Base-by-base conservation (phyloP, 2,797 vertebrate genomes). In the Liasis olivaceus region DNA sequence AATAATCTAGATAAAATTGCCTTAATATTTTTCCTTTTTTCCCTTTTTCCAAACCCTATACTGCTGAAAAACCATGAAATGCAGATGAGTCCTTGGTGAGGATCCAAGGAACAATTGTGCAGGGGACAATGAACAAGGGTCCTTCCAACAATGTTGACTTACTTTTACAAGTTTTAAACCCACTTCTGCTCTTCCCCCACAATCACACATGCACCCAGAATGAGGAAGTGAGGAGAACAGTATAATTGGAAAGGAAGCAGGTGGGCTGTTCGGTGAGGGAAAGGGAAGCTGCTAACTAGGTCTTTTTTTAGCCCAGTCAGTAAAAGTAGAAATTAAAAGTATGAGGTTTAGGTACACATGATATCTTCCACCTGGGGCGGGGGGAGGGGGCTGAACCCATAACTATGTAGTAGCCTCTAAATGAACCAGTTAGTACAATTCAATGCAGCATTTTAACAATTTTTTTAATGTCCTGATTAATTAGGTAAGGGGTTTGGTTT, bases 141-240 rank as follows among this genome's bases (percentile, higher is more conserved):
- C 4, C 2, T 5, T 22, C 56, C 22, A 4, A 42, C 56, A 64
- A 56, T 0, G 24, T 13, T 22, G 9, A 47, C 11, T 66, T 89
- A 88, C 28, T 81, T 77, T 47, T 28, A 63, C 84, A 54, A 13
- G 47, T 87, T 86, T 92, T 69, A n/a, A 62, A 63, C 81, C 63
- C n/a, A 60, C 36, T 28, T n/a, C 42, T 77, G 20, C 22, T 54
- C 31, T 15, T 42, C 1, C 28, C 62, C 64, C 64, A n/a, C 11
- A 28, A 60, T 8, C 12, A 36, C 47, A 81, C 14, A 58, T 3
- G 13, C 26, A 1, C 28, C 86, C 60, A 63, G 66, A 92, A 92
- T 93, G 86, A 51, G 89, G 92, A 93, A 93, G 89, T 93, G 69
- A 81, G 64, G 89, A 60, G 89, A 88, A 91, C 85, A 36, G 85